Evolutionary conservation across 2,797 vertebrate species (phyloP).

Genomic region (Sphenodon punctatus): DNA sequence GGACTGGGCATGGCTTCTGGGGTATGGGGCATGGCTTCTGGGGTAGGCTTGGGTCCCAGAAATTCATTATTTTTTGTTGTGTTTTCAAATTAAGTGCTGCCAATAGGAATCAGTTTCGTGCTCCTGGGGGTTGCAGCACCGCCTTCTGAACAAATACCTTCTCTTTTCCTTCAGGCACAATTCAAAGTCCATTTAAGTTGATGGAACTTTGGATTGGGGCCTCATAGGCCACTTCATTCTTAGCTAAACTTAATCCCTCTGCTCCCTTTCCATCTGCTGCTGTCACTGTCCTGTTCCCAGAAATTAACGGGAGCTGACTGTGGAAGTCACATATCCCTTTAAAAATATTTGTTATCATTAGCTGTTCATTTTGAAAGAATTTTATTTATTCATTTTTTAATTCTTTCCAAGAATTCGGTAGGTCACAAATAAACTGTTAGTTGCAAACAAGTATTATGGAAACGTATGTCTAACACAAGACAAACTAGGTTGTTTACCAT

Average conservation of each 20-base stretch:
- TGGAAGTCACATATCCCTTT: not conserved
- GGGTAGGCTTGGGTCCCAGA: too few species aligned
- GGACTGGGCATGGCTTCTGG: too few species aligned
- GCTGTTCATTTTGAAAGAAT: rapidly evolving
- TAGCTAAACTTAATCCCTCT: not conserved
- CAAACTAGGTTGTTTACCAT: constrained; percentile 58
- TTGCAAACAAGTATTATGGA: constrained; percentile 12
- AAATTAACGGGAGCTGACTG: not conserved
- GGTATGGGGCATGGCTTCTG: too few species aligned
- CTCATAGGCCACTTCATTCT: too few species aligned
- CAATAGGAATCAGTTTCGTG: too few species aligned
- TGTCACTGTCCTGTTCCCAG: not conserved
- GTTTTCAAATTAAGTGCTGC: too few species aligned
- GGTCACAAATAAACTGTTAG: constrained; percentile 11
- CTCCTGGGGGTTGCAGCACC: too few species aligned
- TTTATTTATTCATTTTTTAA: not conserved
- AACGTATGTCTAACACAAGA: constrained; percentile 44
- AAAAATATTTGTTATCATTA: not conserved
- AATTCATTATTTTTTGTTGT: too few species aligned
- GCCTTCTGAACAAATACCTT: too few species aligned
- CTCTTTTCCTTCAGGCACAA: too few species aligned
- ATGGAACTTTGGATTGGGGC: too few species aligned
- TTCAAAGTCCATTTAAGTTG: too few species aligned
- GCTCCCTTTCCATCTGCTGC: not conserved
- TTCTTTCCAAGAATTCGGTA: not conserved